phyloP scores from a whole-genome alignment of 2,888 invertebrate species.

The Apoda limacodes region DNA sequence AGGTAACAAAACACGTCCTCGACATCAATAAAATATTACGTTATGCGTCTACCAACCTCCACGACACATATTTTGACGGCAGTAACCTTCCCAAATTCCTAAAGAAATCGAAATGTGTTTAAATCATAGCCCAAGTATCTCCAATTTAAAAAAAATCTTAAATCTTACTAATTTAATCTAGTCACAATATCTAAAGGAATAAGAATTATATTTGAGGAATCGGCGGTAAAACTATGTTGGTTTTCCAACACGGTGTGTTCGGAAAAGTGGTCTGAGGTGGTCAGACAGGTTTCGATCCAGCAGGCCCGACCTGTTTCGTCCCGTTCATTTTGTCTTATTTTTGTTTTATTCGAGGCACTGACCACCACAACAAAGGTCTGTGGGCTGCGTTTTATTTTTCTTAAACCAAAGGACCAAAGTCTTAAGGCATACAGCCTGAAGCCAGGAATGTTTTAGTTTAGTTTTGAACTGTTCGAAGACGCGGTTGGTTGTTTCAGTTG shows the following conservation, averaged over 20 bases:
- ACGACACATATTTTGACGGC: too few species aligned
- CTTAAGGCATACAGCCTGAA: slow-evolving; percentile 31
- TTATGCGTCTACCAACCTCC: too few species aligned
- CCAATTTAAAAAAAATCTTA: too few species aligned
- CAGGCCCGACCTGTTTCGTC: slow-evolving; percentile 47
- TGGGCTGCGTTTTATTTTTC: slow-evolving; percentile 30
- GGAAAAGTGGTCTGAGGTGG: slow-evolving; percentile 47
- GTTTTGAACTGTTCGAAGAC: slow-evolving; percentile 9
- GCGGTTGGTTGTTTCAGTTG: slow-evolving; percentile 2
- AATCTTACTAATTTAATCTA: too few species aligned
- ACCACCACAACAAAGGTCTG: slow-evolving; percentile 66
- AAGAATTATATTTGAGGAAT: too few species aligned
- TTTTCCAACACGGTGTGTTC: slow-evolving; percentile 22
- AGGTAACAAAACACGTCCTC: too few species aligned
- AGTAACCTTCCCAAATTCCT: slow-evolving; percentile 56
- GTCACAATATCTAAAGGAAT: too few species aligned
- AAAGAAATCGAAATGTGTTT: slow-evolving; percentile 62
- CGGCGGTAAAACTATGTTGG: too few species aligned
- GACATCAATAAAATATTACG: too few species aligned
- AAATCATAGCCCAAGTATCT: slow-evolving; percentile 49
- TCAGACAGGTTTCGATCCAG: slow-evolving; percentile 50
- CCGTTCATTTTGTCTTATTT: slow-evolving; percentile 60
- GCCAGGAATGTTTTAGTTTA: slow-evolving; percentile 14
- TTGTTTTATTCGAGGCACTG: slow-evolving; percentile 64
- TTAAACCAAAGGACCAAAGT: slow-evolving; percentile 31